Conservation (phyloP, 1,140 invertebrate species). For the Acromyrmex echinatior region DNA sequence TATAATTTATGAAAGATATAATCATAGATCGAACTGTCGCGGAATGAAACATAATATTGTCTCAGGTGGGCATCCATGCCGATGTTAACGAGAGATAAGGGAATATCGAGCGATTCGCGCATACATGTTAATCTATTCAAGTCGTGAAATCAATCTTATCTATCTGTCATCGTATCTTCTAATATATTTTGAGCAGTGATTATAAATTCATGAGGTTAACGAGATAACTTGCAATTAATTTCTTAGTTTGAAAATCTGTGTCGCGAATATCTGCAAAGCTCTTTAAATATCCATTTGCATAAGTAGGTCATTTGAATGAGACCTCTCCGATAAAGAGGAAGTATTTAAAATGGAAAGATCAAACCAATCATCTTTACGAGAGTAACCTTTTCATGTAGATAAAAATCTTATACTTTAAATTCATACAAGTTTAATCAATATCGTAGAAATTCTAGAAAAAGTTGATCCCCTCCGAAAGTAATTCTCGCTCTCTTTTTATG, state of each 20-base stretch:
- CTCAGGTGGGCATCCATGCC: not conserved
- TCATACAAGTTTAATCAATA: slow-evolving; percentile 46
- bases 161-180: not conserved
- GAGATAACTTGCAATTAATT: slow-evolving; percentile 38
- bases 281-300: slow-evolving; percentile 37
- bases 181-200: not conserved
- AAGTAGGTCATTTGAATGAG: slow-evolving; percentile 50
- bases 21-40: slow-evolving; percentile 24
- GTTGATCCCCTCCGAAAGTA: not conserved
- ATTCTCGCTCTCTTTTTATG: not conserved
- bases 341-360: slow-evolving; percentile 31
- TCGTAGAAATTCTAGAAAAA: slow-evolving; percentile 23
- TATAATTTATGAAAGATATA: not conserved
- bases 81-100: not conserved
- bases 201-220: not conserved
- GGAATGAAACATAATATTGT: not conserved
- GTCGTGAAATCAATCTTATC: not conserved
- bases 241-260: not conserved
- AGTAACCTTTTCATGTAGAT: slow-evolving; percentile 23
- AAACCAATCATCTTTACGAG: slow-evolving; percentile 30
- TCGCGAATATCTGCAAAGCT: slow-evolving; percentile 16
- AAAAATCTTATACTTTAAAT: slow-evolving; percentile 40
- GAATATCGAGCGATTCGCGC: slow-evolving; percentile 18
- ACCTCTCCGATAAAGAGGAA: not conserved
- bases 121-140: slow-evolving; percentile 13